phyloP scores from a whole-genome alignment of 2,113 vertebrate genomes.

The Irena cyanogastra region DNA sequence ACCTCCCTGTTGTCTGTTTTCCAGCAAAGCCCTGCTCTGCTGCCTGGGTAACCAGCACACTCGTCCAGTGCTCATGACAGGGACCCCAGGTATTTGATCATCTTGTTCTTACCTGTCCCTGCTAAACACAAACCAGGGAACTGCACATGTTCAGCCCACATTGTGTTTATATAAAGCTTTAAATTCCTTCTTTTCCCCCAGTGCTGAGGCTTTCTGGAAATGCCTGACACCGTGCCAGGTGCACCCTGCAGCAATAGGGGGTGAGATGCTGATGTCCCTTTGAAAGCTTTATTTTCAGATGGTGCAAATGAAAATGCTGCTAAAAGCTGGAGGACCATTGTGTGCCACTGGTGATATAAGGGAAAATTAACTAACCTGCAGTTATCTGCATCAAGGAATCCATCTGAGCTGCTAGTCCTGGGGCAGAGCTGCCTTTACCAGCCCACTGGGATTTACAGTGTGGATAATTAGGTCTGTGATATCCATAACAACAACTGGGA shows the following conservation, averaged over 20 bases:
- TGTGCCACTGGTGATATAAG: neutral
- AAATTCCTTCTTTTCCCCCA: neutral
- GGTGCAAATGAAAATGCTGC: neutral
- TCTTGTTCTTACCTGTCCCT: neutral
- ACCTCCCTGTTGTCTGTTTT: neutral
- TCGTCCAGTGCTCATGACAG: neutral
- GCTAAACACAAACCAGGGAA: neutral
- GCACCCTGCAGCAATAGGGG: neutral
- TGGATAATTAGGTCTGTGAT: neutral
- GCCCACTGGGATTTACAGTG: neutral
- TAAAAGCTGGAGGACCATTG: neutral
- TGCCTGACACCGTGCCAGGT: neutral
- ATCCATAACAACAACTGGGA: neutral
- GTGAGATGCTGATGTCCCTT: neutral
- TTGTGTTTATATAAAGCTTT: neutral
- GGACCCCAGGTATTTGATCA: neutral
- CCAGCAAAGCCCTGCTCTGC: neutral
- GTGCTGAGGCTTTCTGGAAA: neutral
- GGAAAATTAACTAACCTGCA: neutral
- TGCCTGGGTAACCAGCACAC: neutral
- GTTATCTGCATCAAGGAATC: neutral
- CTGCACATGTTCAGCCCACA: neutral
- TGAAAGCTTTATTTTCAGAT: neutral
- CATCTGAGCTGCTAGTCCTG: neutral
- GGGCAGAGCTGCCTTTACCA: neutral